These are phyloP conservation scores for Todus mexicanus DNA, from an alignment of 2,797 vertebrate species.

Conservation along the genomic window DNA sequence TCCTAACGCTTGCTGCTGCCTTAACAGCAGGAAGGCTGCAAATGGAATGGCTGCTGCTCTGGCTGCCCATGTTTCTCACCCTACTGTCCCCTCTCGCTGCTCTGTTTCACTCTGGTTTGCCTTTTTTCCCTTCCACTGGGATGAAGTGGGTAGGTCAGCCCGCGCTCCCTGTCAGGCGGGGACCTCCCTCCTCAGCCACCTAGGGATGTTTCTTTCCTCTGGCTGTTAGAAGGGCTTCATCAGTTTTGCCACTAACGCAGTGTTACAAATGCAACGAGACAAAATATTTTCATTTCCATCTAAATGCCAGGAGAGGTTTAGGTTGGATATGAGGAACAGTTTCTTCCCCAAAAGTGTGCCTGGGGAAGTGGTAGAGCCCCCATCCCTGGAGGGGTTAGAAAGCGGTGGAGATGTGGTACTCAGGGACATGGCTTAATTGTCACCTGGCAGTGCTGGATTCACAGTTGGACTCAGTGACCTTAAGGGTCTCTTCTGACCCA, in stretches of 20 bases:
- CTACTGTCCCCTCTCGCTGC: not conserved
- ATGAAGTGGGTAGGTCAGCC: not conserved
- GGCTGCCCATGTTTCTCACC: rapidly evolving
- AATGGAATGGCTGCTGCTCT: not conserved
- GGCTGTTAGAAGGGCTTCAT: not conserved
- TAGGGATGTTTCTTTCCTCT: not conserved
- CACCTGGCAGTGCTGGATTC: not conserved
- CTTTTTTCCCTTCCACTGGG: not conserved
- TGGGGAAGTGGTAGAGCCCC: not conserved
- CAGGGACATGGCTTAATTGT: not conserved
- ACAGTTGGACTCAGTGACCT: not conserved
- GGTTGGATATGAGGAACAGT: not conserved
- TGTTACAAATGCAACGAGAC: not conserved
- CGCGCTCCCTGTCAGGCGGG: rapidly evolving
- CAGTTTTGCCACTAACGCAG: not conserved
- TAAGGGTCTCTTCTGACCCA: not conserved
- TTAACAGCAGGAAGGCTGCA: not conserved
- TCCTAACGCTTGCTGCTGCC: not conserved
- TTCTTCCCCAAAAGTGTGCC: not conserved
- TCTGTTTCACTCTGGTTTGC: not conserved
- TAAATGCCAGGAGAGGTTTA: not conserved
- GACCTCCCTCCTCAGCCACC: not conserved
- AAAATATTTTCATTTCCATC: not conserved
- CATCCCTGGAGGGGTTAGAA: not conserved
- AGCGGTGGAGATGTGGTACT: not conserved